These are phyloP conservation scores for Schizopygopsis malacanthus DNA, from an alignment of 2,797 vertebrate species.

Conservation along the genomic window DNA sequence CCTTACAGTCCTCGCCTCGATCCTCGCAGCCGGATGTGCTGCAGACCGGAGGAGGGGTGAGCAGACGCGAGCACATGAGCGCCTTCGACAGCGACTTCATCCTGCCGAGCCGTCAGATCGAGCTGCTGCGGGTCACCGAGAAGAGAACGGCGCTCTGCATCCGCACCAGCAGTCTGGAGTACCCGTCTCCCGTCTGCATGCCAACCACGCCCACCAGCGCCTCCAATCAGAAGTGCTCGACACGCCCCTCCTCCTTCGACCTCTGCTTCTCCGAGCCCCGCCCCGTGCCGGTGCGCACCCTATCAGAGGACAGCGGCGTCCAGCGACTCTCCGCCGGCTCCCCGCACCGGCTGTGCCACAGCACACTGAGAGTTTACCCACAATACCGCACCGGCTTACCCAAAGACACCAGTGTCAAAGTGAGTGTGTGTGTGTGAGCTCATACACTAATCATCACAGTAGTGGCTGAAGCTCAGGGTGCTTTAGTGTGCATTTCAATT, in stretches of 20 bases:
- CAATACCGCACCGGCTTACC: conserved; percentile 89
- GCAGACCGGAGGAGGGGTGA: conserved; percentile 57
- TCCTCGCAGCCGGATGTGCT: conserved; percentile 78
- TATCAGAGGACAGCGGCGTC: conserved; percentile 85
- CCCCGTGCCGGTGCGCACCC: conserved; percentile 74
- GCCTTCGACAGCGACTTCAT: conserved; percentile 89
- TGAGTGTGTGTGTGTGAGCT: conserved; percentile 60
- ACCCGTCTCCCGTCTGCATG: conserved; percentile 73
- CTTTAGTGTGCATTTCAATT: background rate
- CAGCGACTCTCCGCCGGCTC: conserved; percentile 74
- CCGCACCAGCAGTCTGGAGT: conserved; percentile 90
- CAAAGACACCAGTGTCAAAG: conserved; percentile 89
- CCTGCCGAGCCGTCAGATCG: conserved; percentile 90
- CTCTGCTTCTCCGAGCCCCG: conserved; percentile 67
- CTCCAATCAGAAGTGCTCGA: conserved; percentile 68
- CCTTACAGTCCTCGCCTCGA: conserved; percentile 9
- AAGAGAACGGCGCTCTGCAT: conserved; percentile 90
- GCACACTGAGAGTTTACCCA: conserved; percentile 84
- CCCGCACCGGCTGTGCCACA: conserved; percentile 76
- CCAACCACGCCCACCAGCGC: conserved; percentile 64
- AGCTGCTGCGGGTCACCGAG: conserved; percentile 89
- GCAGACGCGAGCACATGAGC: conserved; percentile 67
- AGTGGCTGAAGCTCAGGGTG: too few relatives aligned
- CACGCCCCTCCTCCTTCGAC: conserved; percentile 75
- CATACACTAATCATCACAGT: background rate